Evolutionary conservation across 1,140 invertebrate genomes (phyloP).

Genomic region (Elymnias hypermnestra): DNA sequence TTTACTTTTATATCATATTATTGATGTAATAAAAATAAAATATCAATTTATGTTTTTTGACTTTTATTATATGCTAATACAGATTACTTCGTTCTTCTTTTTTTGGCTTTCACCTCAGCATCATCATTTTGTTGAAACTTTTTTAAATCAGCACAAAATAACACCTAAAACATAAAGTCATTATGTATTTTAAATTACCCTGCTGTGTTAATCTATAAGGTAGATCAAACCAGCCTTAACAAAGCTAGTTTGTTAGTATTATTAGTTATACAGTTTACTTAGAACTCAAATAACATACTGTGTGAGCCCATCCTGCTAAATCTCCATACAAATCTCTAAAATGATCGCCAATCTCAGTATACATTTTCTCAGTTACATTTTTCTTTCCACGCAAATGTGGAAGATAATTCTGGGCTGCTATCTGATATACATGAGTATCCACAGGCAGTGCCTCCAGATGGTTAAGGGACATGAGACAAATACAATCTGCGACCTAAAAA

Average conservation of each 20-base stretch:
- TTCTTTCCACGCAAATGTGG: slow-evolving; percentile 87
- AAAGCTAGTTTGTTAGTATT: no score
- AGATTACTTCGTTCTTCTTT: not conserved
- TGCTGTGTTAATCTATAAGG: no score
- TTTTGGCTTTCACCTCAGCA: not conserved
- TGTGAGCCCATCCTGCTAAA: slow-evolving; percentile 96
- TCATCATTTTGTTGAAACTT: slow-evolving; percentile 6
- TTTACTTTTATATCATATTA: no score
- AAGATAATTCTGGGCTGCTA: slow-evolving; percentile 89
- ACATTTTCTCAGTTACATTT: slow-evolving; percentile 88
- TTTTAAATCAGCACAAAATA: slow-evolving; percentile 86
- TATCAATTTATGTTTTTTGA: slow-evolving; percentile 5
- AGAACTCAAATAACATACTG: slow-evolving; percentile 82
- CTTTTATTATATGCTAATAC: slow-evolving; percentile 10
- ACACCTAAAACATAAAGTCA: slow-evolving; percentile 77
- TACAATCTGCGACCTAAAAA: slow-evolving; percentile 95
- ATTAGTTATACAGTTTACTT: no score
- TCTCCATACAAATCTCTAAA: slow-evolving; percentile 90
- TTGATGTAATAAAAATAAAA: not conserved
- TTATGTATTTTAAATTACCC: not conserved
- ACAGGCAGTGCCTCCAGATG: slow-evolving; percentile 94
- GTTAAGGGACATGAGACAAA: slow-evolving; percentile 96
- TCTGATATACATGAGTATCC: slow-evolving; percentile 97
- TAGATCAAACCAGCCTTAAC: no score
- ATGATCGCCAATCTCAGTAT: slow-evolving; percentile 89